Evolutionary conservation across 92 coral and sea anemone species (phyloP).

Genomic region (Bergia sp.): DNA sequence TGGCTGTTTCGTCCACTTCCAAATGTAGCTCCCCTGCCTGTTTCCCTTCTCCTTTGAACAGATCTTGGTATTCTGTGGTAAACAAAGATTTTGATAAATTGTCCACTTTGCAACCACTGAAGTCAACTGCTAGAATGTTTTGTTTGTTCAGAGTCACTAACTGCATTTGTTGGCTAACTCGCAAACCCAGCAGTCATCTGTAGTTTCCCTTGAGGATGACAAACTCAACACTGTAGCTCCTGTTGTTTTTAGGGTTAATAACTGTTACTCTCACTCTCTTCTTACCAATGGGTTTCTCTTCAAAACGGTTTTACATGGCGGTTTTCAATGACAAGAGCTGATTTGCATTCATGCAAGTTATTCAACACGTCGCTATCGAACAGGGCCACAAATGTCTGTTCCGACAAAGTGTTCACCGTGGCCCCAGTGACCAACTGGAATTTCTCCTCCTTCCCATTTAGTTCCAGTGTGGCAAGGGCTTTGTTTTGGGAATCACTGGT

Average conservation of each 20-base stretch:
- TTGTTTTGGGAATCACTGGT: slow-evolving; percentile 25
- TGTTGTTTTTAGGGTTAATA: slow-evolving; percentile 58
- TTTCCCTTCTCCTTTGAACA: slow-evolving; percentile 57
- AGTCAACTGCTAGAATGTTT: not conserved
- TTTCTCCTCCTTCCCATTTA: slow-evolving; percentile 50
- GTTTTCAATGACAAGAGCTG: slow-evolving; percentile 56
- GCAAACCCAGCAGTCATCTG: slow-evolving; percentile 43
- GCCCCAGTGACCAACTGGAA: slow-evolving; percentile 71
- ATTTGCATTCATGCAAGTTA: slow-evolving; percentile 26
- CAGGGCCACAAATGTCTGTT: not conserved
- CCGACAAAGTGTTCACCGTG: slow-evolving; percentile 53
- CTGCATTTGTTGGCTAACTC: slow-evolving; percentile 51
- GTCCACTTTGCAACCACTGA: not conserved
- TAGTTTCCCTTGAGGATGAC: slow-evolving; percentile 40
- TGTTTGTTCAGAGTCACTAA: slow-evolving; percentile 32
- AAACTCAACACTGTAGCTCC: slow-evolving; percentile 59
- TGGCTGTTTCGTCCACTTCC: slow-evolving; percentile 31
- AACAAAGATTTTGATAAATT: slow-evolving; percentile 2
- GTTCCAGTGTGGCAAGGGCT: slow-evolving; percentile 53
- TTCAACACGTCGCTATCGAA: slow-evolving; percentile 31
- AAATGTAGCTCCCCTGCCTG: slow-evolving; percentile 34
- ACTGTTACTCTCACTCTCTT: slow-evolving; percentile 41
- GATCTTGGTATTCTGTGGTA: slow-evolving; percentile 33
- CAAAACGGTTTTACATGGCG: slow-evolving; percentile 55
- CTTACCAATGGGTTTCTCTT: slow-evolving; percentile 61